These are phyloP conservation scores for Plusia festucae DNA, from an alignment of 2,888 invertebrate genomes.

Conservation along the genomic window DNA sequence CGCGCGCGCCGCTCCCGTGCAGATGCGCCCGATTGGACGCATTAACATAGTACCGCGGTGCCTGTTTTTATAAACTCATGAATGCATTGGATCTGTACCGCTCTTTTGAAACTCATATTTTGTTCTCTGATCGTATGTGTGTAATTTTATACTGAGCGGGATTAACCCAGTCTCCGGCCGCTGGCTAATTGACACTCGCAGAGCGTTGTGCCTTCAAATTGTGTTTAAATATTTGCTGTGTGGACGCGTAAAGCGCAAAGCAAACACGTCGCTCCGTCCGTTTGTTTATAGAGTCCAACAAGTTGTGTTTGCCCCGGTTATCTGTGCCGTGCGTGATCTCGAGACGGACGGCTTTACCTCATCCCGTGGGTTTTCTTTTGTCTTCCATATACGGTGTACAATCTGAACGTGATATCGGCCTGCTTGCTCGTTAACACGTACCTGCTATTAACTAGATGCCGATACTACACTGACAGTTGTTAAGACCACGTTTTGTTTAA, in stretches of 20 bases:
- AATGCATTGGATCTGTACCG: slow-evolving; percentile 62
- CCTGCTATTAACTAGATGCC: slow-evolving; percentile 62
- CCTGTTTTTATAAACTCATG: slow-evolving; percentile 64
- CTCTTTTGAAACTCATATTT: slow-evolving; percentile 69
- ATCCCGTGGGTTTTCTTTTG: slow-evolving; percentile 67
- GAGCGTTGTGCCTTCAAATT: slow-evolving; percentile 86
- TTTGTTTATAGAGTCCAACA: slow-evolving; percentile 80
- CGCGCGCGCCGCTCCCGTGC: slow-evolving; percentile 66
- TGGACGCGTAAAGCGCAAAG: slow-evolving; percentile 76
- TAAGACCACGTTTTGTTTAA: slow-evolving; percentile 38
- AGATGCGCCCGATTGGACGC: slow-evolving; percentile 74
- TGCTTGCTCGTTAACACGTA: slow-evolving; percentile 67
- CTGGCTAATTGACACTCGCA: slow-evolving; percentile 73
- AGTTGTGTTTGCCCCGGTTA: slow-evolving; percentile 73
- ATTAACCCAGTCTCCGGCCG: slow-evolving; percentile 61
- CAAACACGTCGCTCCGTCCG: slow-evolving; percentile 76
- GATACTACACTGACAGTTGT: slow-evolving; percentile 44
- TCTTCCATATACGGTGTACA: slow-evolving; percentile 66
- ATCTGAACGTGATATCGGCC: slow-evolving; percentile 66
- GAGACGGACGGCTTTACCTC: slow-evolving; percentile 62
- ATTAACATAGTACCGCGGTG: slow-evolving; percentile 71
- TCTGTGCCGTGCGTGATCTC: slow-evolving; percentile 75
- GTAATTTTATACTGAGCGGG: slow-evolving; percentile 61
- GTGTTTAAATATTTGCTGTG: slow-evolving; percentile 82
- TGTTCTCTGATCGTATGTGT: slow-evolving; percentile 53